A percentile compares a stretch with the other conserved stretches of the same genome.
Evolutionary conservation across 2,888 invertebrate species (phyloP).

Genomic region (Pogonocherus hispidulus): DNA sequence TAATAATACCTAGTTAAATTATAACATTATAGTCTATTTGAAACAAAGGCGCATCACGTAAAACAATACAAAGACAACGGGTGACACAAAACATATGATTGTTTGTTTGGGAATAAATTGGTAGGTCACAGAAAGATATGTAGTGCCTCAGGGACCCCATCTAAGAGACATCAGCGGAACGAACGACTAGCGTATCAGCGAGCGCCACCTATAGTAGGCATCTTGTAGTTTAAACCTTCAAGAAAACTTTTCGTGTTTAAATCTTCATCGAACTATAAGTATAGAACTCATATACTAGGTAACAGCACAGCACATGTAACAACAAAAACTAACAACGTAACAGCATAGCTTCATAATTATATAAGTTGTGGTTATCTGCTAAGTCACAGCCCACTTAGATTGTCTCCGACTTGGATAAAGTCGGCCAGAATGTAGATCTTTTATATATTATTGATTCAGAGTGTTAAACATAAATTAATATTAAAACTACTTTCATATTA

Average conservation of each 20-base stretch:
- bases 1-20: not conserved
- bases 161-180: not conserved
- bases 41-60: not conserved
- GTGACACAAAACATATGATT: slow-evolving; percentile 42
- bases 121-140: not conserved
- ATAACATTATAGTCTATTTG: not conserved
- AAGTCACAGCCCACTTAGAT: no score
- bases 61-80: slow-evolving; percentile 17
- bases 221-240: not conserved
- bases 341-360: no score
- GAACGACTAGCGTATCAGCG: not conserved
- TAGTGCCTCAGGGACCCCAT: slow-evolving; percentile 14
- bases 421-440: no score
- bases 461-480: no score
- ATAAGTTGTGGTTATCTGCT: no score
- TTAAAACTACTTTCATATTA: no score
- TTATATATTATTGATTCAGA: no score
- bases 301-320: not conserved
- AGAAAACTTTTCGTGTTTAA: not conserved
- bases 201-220: not conserved
- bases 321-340: no score
- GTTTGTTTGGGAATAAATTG: slow-evolving; percentile 27
- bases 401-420: no score
- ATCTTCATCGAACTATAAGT: not conserved
- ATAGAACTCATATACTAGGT: not conserved